phyloP scores from a whole-genome alignment of 2,113 vertebrate species.

The Chaenogobius annularis region DNA sequence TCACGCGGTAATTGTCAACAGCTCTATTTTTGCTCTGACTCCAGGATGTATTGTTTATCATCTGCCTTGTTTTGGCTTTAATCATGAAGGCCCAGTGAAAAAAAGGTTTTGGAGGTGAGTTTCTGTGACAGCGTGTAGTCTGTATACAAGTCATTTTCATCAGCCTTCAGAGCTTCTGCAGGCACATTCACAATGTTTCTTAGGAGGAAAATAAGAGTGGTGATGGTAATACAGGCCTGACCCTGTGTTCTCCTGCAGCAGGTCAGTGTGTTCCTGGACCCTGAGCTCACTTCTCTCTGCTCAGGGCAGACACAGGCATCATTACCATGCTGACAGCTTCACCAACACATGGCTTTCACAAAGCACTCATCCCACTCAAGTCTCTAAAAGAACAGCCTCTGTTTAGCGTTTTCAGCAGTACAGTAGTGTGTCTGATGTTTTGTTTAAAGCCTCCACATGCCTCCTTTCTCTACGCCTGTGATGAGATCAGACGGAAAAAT shows the following conservation, averaged over 20 bases:
- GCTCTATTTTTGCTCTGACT: neutral
- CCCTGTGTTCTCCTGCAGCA: constrained; percentile 56
- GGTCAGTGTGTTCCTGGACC: constrained; percentile 66
- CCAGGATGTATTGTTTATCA: constrained; percentile 29
- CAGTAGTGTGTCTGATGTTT: constrained; percentile 56
- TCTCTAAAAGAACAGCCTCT: constrained; percentile 10
- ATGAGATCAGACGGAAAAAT: constrained; percentile 65
- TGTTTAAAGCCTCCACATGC: constrained; percentile 35
- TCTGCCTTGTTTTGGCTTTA: constrained; percentile 40
- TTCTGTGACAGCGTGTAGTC: constrained; percentile 17
- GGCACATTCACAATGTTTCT: constrained; percentile 64
- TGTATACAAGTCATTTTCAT: constrained; percentile 60
- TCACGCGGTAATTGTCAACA: neutral
- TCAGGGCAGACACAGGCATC: constrained; percentile 12
- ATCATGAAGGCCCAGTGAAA: constrained; percentile 30
- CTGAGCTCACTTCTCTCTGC: neutral
- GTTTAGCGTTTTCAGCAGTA: constrained; percentile 40
- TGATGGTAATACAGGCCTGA: constrained; percentile 48
- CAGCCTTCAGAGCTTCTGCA: constrained; percentile 40
- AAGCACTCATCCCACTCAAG: constrained; percentile 43
- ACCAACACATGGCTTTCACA: constrained; percentile 44
- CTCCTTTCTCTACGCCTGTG: constrained; percentile 36
- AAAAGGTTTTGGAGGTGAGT: constrained; percentile 54
- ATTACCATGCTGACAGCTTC: constrained; percentile 56
- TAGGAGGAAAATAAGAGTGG: constrained; percentile 60